Conservation (phyloP, 1,140 invertebrate genomes). For the Himalopsyche phryganea region DNA sequence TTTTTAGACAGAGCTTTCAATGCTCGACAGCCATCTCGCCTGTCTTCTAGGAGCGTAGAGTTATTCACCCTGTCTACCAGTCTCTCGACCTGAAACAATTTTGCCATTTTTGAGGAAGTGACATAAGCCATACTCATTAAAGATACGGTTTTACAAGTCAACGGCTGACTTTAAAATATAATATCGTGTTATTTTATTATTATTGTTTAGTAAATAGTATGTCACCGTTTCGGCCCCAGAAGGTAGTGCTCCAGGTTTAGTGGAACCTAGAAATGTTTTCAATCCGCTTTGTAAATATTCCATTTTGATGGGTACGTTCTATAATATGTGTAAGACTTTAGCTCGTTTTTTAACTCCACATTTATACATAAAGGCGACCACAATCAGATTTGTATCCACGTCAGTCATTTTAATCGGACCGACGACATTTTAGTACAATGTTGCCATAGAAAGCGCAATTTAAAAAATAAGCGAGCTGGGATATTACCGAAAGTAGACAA, state of each 20-base stretch:
- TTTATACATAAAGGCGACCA: conserved; percentile 15
- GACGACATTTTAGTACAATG: conserved; percentile 20
- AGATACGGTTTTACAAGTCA: too few relatives aligned
- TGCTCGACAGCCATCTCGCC: conserved; percentile 92
- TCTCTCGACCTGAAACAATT: conserved; percentile 77
- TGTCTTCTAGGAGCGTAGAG: conserved; percentile 90
- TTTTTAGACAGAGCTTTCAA: conserved; percentile 91
- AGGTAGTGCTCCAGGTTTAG: conserved; percentile 67
- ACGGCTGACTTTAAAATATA: too few relatives aligned
- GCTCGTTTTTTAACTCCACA: conserved; percentile 15
- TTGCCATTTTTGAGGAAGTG: not conserved
- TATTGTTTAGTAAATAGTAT: conserved; percentile 13
- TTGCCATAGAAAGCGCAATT: too few relatives aligned
- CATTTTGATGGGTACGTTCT: conserved; percentile 52
- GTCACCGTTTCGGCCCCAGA: conserved; percentile 82
- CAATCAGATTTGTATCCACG: conserved; percentile 13
- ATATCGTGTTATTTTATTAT: too few relatives aligned
- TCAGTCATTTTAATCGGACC: conserved; percentile 18
- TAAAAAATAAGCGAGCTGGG: too few relatives aligned
- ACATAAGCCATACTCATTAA: too few relatives aligned
- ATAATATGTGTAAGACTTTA: conserved; percentile 3
- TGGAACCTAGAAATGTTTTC: conserved; percentile 84
- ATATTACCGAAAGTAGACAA: too few relatives aligned
- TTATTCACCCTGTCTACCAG: conserved; percentile 88
- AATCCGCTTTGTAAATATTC: conserved; percentile 84